Base-by-base conservation (phyloP, 2,797 vertebrate genomes). In the Molossus molossus region DNA sequence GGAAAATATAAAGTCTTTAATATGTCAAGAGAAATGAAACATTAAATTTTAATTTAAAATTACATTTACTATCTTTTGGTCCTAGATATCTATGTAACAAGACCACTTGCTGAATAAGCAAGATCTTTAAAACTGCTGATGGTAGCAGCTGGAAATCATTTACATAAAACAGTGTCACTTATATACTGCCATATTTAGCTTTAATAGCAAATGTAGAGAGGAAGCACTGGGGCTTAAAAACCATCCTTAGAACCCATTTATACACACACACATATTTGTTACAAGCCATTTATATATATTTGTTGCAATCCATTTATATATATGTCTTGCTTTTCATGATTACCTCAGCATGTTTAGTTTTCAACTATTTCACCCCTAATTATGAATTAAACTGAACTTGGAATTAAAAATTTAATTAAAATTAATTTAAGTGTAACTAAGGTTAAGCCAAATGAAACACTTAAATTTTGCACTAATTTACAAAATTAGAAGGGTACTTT, bases 1-100 rank as follows among this genome's bases (percentile, higher is more conserved):
- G 25, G 29, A 94, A 92, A 96, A 96, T 48, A 58, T 18, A 37
- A 62, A 33, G 6, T 58, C 2, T 48, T 95, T 90, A 84, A 91
- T 88, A 84, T 55, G 2, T 18, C 0, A 33, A 96, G 27, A 57
- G 13, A 87, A 93, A 27, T 93, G 10, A 91, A 89, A 70, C 45
- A 48, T 50, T 73, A 75, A 95, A 93, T 2, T 21, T 88, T 3
- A 58, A 17, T n/a, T 88, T 13, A 80, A 50, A 25, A 79, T 69
- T 85, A 29, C 9, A 45, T 85, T 93, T 79, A 88, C 33, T 13
- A 1, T 4, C 9, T 80, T 95, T 62, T 72, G 15, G 15, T 84
- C 20, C 55, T 58, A 55, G 14, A 6, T 82, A 50, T 21, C 57
- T 96, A 17, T 37, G n/a, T 25, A 21, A 87, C 2, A 60, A 89